Evolutionary conservation across 1,140 invertebrate genomes (phyloP), one percentile per base, ranked within the genome.

Genomic region (Archegozetes longisetosus): DNA sequence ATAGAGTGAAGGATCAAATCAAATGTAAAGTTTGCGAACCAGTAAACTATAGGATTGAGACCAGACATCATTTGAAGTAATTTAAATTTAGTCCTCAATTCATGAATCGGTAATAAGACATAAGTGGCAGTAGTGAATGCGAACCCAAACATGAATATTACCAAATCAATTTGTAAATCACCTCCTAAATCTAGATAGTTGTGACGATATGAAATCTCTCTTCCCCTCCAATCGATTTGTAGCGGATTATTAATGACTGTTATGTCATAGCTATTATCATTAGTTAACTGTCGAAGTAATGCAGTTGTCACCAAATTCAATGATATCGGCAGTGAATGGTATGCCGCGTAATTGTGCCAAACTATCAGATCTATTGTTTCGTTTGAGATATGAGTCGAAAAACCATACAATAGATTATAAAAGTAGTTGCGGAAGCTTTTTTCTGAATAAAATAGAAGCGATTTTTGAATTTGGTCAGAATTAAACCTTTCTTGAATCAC

Each of bases 21-120:
- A 58, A 64, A 66, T 2, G 60, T 0, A 29, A 65, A 65, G 49
- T 60, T 62, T 4, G 53, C 12, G 23, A 60, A 6, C 65, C 65
- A 67, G 29, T 60, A 67, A 3, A 59, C 13, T 13, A n/a, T 14
- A n/a, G 57, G 23, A 12, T 20, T 25, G 1, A 66, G 12, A 22
- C 66, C 66, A 28, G 52, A 61, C 65, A 67, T 67, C 13, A 60
- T 14, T 28, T 67, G 66, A 12, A 67, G 26, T 23, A 66, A 49
- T 57, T 66, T 66, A 12, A 53, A 58, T 52, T 68, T 62, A 48
- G 64, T 47, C n/a, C 29, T 55, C 17, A 58, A 28, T 32, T 68
- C 67, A 22, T 65, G 57, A 17, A 65, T 60, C 0, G 66, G 64
- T 17, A 66, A 48, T 23, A 67, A 53, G 23, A 65, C 28, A 51